Evolutionary conservation across 2,113 vertebrate species (phyloP).

Genomic region (Rhynchomys soricoides): DNA sequence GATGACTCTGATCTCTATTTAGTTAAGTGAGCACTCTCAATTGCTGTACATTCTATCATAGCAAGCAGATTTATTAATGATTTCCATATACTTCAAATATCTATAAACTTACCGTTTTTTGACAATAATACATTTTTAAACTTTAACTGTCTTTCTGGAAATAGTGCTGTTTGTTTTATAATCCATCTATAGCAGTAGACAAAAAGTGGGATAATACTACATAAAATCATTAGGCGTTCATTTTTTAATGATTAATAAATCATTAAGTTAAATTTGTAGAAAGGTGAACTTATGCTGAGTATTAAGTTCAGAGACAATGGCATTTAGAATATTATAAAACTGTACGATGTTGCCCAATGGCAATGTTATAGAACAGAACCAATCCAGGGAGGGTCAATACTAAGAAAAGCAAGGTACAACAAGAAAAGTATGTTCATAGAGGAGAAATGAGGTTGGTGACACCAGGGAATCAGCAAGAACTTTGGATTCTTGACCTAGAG

Average conservation of each 20-base stretch:
- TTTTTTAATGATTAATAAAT: constrained; percentile 3
- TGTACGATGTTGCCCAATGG: background rate
- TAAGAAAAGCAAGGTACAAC: background rate
- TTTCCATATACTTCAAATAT: background rate
- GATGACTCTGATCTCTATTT: background rate
- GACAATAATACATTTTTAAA: background rate
- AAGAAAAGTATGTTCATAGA: background rate
- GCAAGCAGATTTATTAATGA: background rate
- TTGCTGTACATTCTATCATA: background rate
- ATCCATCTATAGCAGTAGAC: background rate
- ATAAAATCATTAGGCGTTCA: background rate
- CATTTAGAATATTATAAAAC: background rate
- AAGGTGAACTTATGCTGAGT: background rate
- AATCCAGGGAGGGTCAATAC: background rate
- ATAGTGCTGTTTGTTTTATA: background rate
- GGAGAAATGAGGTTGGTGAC: background rate
- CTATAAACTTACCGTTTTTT: background rate
- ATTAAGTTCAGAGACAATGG: background rate
- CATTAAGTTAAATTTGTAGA: background rate
- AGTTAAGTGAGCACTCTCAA: background rate
- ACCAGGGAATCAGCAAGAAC: background rate
- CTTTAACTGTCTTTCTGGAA: background rate
- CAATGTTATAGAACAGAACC: background rate
- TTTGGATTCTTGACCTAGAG: background rate
- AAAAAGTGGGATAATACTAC: background rate